Base-by-base conservation (phyloP, 2,888 invertebrate genomes). In the Melipona beecheii region DNA sequence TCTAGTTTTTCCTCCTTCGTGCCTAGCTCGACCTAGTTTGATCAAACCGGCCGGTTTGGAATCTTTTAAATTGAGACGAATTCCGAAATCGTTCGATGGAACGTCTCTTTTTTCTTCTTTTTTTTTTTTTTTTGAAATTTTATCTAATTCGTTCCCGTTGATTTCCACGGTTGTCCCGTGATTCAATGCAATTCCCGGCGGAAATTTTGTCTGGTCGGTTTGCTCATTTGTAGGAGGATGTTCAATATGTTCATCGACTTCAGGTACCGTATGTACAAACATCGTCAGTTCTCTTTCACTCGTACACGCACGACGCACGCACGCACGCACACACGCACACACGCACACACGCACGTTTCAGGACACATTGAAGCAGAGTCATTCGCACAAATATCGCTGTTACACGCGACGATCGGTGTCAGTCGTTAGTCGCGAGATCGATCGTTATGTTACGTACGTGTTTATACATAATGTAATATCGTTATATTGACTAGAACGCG, bases 261-360 rank as follows among this genome's bases (percentile, higher is more conserved):
- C 89, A 89, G 89, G 89, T 89, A 89, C 89, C 90, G 56, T 89
- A 89, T 89, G 85, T 89, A 89, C 89, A 89, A 88, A 89, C 78
- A 79, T 76, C 78, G 27, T 65, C 54, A 56, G 36, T 75, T 60
- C 49, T 76, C 27, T 70, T 65, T 60, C 58, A 52, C 64, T 54
- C 66, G 1, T 65, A 49, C 73, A 68, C 82, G 70, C 54, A 5
- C 66, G 43, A 9, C 43, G 9, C 43, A 65, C 83, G 24, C 75
- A 78, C 19, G 52, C 74, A n/a, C 78, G 68, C 58, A 6, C 71
- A 64, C 84, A 36, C 72, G 75, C 50, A 70, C 66, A 1, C n/a
- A n/a, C 78, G 68, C 58, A 5, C 71, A 64, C 84, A 36, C 72
- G 75, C 50, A 70, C 66, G 24, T n/a, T n/a, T n/a, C 21, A 56